Conservation (phyloP, 2,113 vertebrate species). For the Vicugna pacos region DNA sequence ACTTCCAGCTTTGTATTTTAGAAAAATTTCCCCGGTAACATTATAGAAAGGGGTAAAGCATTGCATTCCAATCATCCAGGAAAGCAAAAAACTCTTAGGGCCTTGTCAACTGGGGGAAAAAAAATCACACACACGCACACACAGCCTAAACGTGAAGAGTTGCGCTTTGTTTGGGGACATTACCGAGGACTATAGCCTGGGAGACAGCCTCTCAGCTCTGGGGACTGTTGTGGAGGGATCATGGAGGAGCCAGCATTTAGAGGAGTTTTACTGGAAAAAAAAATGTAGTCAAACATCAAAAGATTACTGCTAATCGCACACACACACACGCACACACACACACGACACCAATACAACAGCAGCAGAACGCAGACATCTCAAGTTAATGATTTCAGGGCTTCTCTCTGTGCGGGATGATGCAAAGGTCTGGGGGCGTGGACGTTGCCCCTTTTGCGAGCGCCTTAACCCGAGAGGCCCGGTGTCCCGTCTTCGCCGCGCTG, state of each 20-base stretch:
- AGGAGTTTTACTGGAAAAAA: not conserved
- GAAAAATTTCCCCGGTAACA: not conserved
- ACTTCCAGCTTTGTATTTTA: not conserved
- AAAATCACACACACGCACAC: not conserved
- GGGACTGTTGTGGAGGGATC: not conserved
- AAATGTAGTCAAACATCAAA: not conserved
- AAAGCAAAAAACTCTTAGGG: not conserved
- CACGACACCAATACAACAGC: no score
- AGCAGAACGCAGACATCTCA: not conserved
- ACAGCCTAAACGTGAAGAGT: not conserved
- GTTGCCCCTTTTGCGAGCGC: not conserved
- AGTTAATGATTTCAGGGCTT: not conserved
- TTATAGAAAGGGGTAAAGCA: not conserved
- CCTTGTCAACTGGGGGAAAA: not conserved
- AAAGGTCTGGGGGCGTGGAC: not conserved
- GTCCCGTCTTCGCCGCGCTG: not conserved
- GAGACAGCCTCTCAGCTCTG: not conserved
- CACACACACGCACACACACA: not conserved
- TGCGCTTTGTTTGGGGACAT: not conserved
- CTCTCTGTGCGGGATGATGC: not conserved
- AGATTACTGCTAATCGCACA: not conserved
- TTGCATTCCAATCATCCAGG: not conserved
- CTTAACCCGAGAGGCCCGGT: not conserved
- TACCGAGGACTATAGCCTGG: not conserved
- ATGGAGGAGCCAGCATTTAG: not conserved